Evolutionary conservation across 2,797 vertebrate species (phyloP), one percentile per base, ranked within the genome.

Genomic region (Falco concolor): DNA sequence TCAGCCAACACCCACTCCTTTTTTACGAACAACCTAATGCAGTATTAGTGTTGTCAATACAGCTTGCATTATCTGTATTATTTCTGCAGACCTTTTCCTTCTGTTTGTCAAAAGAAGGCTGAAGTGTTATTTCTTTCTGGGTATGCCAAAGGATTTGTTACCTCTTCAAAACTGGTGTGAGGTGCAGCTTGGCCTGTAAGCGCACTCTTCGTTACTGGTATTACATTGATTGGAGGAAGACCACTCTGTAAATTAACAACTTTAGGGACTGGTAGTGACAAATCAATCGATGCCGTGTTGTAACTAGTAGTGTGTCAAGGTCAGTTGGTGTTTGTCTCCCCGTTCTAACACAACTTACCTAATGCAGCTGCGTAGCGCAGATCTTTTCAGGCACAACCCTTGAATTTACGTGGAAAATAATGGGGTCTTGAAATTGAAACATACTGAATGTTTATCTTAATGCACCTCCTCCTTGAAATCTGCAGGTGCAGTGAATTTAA

Each of bases 81-180:
- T 53, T 65, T 8, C 9, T 65, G 61, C 32, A 20, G 18, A 25
- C 18, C 21, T 47, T 72, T 65, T 49, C 65, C 17, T 72, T 78
- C 57, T n/a, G 9, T 72, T 76, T 52, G 17, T 53, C 16, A 28
- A 34, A 88, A 38, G 45, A 57, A 83, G 64, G 25, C 64, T 9
- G 25, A 40, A 68, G 19, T 24, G 8, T 49, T 73, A 6, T 2
- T 81, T 89, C 30, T 70, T 5, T 45, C 80, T n/a, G 49, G 16
- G 7, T 77, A 12, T 40, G 8, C 42, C 24, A 24, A 6, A 90
- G 50, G n/a, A 69, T 8, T 67, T n/a, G 10, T 42, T 40, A 4
- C 1, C 44, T 78, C 73, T 19, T 28, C 19, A 21, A 85, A 56
- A 30, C 0, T 3, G 6, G 20, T 0, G 0, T 49, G 57, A 25